These are phyloP conservation scores for Coelinius sp. DNA, from an alignment of 2,888 invertebrate species.

Conservation along the genomic window DNA sequence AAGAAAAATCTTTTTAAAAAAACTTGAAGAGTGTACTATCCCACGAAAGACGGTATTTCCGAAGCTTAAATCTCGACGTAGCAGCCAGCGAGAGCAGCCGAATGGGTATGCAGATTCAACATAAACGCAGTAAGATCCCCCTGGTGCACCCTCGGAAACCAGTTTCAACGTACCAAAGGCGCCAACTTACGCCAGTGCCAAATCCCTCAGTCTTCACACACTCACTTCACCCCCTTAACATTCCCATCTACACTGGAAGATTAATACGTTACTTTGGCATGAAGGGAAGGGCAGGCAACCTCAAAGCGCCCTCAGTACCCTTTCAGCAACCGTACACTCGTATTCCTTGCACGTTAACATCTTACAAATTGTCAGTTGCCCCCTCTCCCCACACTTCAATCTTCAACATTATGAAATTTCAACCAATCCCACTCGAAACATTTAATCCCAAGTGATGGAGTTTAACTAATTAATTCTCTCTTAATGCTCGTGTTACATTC, in stretches of 20 bases:
- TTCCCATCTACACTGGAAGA: slow-evolving; percentile 21
- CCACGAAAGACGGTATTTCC: slow-evolving; percentile 30
- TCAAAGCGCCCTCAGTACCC: slow-evolving; percentile 16
- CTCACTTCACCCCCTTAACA: neutral
- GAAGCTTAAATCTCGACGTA: slow-evolving; percentile 34
- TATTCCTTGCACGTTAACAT: neutral
- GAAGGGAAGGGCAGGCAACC: neutral
- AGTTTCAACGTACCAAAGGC: neutral
- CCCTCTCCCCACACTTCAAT: neutral
- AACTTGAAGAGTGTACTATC: slow-evolving; percentile 24
- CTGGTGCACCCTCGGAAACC: neutral
- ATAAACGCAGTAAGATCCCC: slow-evolving; percentile 32
- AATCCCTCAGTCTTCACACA: slow-evolving; percentile 22
- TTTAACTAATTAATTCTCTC: neutral
- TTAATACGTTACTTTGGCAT: slow-evolving; percentile 32
- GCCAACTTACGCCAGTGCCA: slow-evolving; percentile 31
- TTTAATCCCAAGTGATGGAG: slow-evolving; percentile 1
- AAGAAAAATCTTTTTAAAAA: neutral
- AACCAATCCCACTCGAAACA: neutral
- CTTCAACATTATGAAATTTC: slow-evolving; percentile 8
- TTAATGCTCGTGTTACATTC: slow-evolving; percentile 4
- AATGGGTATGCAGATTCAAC: slow-evolving; percentile 42
- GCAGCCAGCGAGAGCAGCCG: slow-evolving; percentile 4
- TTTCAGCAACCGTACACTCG: neutral
- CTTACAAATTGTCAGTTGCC: slow-evolving; percentile 15